Base-by-base conservation (phyloP, 2,113 vertebrate genomes). In the Neotoma lepida region DNA sequence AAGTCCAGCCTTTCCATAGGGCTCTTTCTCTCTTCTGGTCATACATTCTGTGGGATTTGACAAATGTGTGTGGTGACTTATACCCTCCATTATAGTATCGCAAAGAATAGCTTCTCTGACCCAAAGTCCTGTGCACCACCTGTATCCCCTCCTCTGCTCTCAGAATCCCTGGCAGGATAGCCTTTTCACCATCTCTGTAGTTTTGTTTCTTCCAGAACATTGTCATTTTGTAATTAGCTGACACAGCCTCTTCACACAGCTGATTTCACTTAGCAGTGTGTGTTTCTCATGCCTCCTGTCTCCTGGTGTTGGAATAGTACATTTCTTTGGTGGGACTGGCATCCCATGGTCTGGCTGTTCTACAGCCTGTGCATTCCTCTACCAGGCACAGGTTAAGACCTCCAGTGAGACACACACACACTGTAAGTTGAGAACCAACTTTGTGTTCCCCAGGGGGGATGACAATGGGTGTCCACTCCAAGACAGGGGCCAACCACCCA, bases 331-430 rank as follows among this genome's bases (percentile, higher is more conserved):
- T 0, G 2, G 8, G 9, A 70, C 6, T 54, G 39, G 13, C 0
- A 15, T 14, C 30, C 61, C 2, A 2, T 26, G 15, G n/a, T 81
- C n/a, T 71, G 71, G 68, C 44, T 66, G n/a, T 9, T 2, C 30
- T 39, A 3, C 15, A 14, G 71, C 35, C 44, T 64, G 18, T 63
- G 63, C 26, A 0, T 70, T 64, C 49, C 39, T 20, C 30, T 66
- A 6, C 0, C 4, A 17, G 2, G 28, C 28, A n/a, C 5, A 24
- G n/a, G 0, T 28, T 44, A 13, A 77, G 84, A 41, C 51, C 18
- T 54, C 24, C 1, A 66, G 44, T 24, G 58, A 20, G 68, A 20
- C 49, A 24, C 6, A 4, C 1, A 22, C 14, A 15, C 22, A 2
- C 61, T 44, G 15, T 5, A 35, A 14, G 44, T 9, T 15, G 49